Evolutionary conservation across 2,113 vertebrate species (phyloP).

Genomic region (Ageneiosus marmoratus): DNA sequence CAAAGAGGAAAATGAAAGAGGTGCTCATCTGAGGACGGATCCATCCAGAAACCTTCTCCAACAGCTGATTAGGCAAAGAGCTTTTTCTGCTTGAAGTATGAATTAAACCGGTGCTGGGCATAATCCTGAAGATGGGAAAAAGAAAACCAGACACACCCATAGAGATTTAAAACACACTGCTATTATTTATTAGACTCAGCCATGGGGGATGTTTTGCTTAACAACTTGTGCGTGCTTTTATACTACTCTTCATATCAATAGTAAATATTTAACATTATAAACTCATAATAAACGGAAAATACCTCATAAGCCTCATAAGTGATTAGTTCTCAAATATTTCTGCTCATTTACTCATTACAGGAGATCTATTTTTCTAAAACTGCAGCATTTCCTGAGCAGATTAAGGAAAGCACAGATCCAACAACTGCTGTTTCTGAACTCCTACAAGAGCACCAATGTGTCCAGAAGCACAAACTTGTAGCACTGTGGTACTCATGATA

Average conservation of each 20-base stretch:
- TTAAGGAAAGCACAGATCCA: not conserved
- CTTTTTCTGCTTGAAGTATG: slow-evolving; percentile 81
- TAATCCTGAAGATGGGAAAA: slow-evolving; percentile 76
- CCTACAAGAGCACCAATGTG: not conserved
- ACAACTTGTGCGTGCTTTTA: not conserved
- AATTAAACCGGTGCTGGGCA: slow-evolving; percentile 83
- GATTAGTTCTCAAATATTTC: not conserved
- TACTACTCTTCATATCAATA: not conserved
- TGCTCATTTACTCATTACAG: not conserved
- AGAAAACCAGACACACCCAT: not conserved
- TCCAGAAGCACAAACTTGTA: not conserved
- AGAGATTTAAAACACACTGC: not conserved
- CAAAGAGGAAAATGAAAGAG: not conserved
- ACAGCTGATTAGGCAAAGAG: slow-evolving; percentile 59
- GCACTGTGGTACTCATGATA: too few species aligned
- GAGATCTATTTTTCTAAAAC: not conserved
- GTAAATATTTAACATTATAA: not conserved
- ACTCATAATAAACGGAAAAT: too few species aligned
- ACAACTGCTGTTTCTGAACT: not conserved
- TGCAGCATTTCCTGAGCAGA: not conserved
- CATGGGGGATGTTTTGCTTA: not conserved
- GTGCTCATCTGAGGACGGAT: not conserved
- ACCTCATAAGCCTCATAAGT: not conserved
- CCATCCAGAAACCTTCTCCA: not conserved
- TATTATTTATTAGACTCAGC: not conserved